A percentile compares a stretch with the other conserved stretches of the same genome.
Evolutionary conservation across 1,140 invertebrate species (phyloP).

Genomic region (Frieseomelitta varia): DNA sequence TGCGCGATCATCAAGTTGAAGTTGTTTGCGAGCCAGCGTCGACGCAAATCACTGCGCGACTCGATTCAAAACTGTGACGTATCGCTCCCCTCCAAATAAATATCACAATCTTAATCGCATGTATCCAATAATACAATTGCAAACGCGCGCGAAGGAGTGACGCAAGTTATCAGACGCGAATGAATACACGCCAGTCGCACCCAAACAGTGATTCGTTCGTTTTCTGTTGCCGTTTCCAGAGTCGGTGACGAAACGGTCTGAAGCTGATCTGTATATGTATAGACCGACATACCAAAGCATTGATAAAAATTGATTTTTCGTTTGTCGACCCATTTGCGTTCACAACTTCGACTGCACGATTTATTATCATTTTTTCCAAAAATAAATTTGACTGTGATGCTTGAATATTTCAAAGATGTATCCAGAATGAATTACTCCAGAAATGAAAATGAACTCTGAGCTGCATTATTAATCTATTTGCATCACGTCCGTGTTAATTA

Average conservation of each 20-base stretch:
- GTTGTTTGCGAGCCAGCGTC: background rate
- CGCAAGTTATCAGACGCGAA: background rate
- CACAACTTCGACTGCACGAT: no score
- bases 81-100: background rate
- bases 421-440: no score
- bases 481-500: no score
- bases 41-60: background rate
- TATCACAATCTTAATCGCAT: background rate
- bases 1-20: background rate
- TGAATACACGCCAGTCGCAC: no score
- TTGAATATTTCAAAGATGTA: no score
- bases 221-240: background rate
- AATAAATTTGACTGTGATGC: no score
- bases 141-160: background rate
- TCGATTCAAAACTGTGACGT: background rate
- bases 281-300: background rate
- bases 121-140: background rate
- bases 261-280: background rate
- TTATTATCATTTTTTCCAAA: no score
- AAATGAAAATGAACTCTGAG: no score
- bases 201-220: background rate
- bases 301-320: no score
- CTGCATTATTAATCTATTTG: no score
- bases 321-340: no score
- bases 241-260: background rate